A percentile compares a stretch with the other conserved stretches of the same genome.
phyloP scores from a whole-genome alignment of 1,140 invertebrate species.

The Phocides pigmalion region DNA sequence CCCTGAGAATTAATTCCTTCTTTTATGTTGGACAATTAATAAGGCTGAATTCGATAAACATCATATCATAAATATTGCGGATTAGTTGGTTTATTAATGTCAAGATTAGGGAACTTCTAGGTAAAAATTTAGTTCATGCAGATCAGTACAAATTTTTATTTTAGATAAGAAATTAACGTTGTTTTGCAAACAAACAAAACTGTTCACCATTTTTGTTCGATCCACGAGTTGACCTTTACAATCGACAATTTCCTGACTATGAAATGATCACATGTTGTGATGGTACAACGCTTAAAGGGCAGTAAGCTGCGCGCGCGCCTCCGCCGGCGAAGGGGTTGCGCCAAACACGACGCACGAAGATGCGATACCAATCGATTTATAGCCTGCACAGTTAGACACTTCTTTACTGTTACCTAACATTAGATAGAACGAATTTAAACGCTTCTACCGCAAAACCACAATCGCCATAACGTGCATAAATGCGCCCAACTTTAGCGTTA shows the following conservation, averaged over 20 bases:
- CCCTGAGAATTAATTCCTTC: not conserved
- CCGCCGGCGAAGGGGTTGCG: slow-evolving; percentile 45
- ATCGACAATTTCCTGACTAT: slow-evolving; percentile 39
- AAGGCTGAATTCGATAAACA: too few species aligned
- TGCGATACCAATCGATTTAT: slow-evolving; percentile 62
- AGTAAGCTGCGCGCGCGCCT: slow-evolving; percentile 37
- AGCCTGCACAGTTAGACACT: slow-evolving; percentile 51
- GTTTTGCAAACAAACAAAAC: not conserved
- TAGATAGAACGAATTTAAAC: slow-evolving; percentile 14
- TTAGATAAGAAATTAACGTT: not conserved
- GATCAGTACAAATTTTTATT: not conserved
- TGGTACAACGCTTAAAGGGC: slow-evolving; percentile 41
- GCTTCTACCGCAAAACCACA: slow-evolving; percentile 23
- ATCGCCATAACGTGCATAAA: slow-evolving; percentile 31
- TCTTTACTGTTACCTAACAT: slow-evolving; percentile 22
- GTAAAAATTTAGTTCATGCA: not conserved
- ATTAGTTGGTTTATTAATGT: too few species aligned
- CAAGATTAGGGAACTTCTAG: too few species aligned
- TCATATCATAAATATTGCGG: too few species aligned
- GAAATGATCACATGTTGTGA: slow-evolving; percentile 46
- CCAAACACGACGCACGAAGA: slow-evolving; percentile 53
- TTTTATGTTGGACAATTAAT: too few species aligned
- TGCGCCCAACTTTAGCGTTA: slow-evolving; percentile 9
- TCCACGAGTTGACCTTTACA: slow-evolving; percentile 36
- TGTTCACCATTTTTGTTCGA: slow-evolving; percentile 16